Base-by-base conservation (phyloP, 2,888 invertebrate species). In the Ischnura elegans region DNA sequence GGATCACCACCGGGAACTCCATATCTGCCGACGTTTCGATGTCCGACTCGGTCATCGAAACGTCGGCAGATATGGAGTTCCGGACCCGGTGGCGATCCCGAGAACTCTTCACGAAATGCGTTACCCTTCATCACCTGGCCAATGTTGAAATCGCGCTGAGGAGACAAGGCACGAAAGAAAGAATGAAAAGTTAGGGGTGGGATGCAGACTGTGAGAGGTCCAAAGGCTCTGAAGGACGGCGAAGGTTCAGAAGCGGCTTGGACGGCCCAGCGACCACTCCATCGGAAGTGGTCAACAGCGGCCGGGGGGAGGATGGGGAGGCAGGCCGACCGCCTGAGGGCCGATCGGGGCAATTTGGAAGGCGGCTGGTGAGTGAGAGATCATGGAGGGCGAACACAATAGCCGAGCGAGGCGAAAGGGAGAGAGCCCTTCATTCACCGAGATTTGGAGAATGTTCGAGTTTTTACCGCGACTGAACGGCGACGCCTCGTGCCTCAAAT, bases 211-310 rank as follows among this genome's bases (percentile, higher is more conserved):
- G 8, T 5, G 36, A 16, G 36, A 36, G 36, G 16, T 25, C 0
- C 8, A 61, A 61, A n/a, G 61, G 61, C 36, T 76, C 36, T 36
- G 76, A 76, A 36, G 76, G 36, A 36, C 36, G 76, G 10, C 76
- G 76, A 76, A 36, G 36, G 29, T 36, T 6, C 76, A 13, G 76
- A 36, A 76, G 29, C 36, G 36, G 10, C 61, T 25, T 25, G 5
- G 25, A 21, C 29, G 0, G 29, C 5, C 36, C 76, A 36, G 29
- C 76, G 36, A 76, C 76, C 16, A 76, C 76, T 76, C 76, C 29
- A 76, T 76, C 76, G 76, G 76, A 76, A 76, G 76, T 76, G 76
- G 76, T 76, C 76, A 76, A 29, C 76, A 36, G 25, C 29, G 76
- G 36, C 13, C 36, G 8, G 76, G 25, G 6, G 25, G 66, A 55